Base-by-base conservation (phyloP, 2,113 vertebrate species). In the Sylvietta virens region DNA sequence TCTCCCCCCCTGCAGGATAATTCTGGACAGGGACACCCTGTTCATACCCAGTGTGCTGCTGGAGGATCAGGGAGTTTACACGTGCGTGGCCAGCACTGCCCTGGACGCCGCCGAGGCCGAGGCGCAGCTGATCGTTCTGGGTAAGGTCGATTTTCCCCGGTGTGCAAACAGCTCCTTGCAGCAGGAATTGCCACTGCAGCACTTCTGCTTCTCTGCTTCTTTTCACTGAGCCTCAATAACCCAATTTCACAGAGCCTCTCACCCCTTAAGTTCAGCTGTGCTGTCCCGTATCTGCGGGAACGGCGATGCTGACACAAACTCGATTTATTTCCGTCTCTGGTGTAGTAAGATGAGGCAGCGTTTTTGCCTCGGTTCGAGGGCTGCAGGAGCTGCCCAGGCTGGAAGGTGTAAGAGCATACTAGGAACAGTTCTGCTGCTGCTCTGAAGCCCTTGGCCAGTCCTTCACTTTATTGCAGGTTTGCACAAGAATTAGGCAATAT, bases 1-100 rank as follows among this genome's bases (percentile, higher is more conserved):
- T 7, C 24, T 24, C 21, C 15, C 15, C 5, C 19, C 24, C 44
- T 15, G 1, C 35, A 98, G 98, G 95, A 86, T 98, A 54, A 92
- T 98, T 48, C 84, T 98, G 47, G 98, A 99, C 45, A 98, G 98
- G 9, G 97, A 98, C 7, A 97, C 98, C 4, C 98, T 99, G 92
- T 98, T 98, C 74, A 98, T 99, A 42, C 66, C 97, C 89, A 99
- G 98, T 3, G 98, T 99, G 45, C 98, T 97, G 27, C 96, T 97
- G 93, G 93, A 97, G 53, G 99, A 99, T 78, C 97, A 98, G 91
- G 99, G 99, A 1, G 44, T 97, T 30, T 99, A 99, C 93, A 97
- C 84, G 0, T 99, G 99, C 61, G 92, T 98, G 80, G 99, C 97
- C 10, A 98, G 92, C 39, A 99, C 98, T 5, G 97, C 98, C 4